phyloP scores from a whole-genome alignment of 2,888 invertebrate species.

The Ceramica pisi region DNA sequence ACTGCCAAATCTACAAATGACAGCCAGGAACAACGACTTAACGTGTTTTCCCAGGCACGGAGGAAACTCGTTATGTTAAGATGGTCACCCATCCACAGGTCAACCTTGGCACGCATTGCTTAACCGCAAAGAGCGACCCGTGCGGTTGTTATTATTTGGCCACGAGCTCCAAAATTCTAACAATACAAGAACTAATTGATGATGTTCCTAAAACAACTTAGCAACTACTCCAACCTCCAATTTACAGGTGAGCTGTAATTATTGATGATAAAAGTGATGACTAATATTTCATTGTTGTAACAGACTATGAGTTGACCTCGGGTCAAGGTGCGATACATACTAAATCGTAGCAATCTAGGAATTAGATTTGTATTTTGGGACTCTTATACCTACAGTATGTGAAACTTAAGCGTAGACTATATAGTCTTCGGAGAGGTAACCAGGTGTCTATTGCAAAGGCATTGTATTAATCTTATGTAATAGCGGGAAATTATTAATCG shows the following conservation, averaged over 20 bases:
- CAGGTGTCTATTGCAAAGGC: no score
- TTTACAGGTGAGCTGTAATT: slow-evolving; percentile 25
- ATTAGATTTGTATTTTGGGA: not conserved
- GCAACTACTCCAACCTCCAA: not conserved
- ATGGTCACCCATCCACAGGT: no score
- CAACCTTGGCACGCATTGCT: no score
- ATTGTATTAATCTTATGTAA: no score
- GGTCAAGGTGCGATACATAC: slow-evolving; percentile 10
- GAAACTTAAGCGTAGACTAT: no score
- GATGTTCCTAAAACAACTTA: not conserved
- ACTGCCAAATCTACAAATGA: no score
- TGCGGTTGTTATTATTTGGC: no score
- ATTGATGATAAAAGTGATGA: slow-evolving; percentile 25
- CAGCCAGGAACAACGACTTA: no score
- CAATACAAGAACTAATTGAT: not conserved
- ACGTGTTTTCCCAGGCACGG: no score
- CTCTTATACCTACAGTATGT: not conserved
- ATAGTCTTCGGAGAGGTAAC: no score
- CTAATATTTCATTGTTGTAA: slow-evolving; percentile 28
- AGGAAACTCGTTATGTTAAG: no score
- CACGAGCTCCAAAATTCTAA: not conserved
- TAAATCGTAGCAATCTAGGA: not conserved
- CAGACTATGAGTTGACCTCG: slow-evolving; percentile 37
- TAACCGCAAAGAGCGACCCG: no score
- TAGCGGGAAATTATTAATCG: not conserved